Percentiles rank a stretch among this genome's conserved stretches.
Evolutionary conservation across 2,797 vertebrate genomes (phyloP).

Genomic region (Lepilemur septentrionalis): DNA sequence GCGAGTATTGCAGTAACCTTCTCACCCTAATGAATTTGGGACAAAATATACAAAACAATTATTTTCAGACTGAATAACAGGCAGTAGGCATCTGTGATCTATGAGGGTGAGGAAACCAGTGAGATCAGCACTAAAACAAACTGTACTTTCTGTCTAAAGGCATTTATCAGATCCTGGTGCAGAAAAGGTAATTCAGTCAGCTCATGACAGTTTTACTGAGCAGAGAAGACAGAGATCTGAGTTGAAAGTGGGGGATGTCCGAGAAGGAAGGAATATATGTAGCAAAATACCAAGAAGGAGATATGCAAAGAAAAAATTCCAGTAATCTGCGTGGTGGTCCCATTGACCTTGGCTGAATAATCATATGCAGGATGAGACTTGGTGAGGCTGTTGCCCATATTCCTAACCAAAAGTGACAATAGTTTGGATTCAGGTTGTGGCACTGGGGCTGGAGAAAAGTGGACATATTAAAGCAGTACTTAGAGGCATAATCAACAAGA

Average conservation of each 20-base stretch:
- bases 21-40: not conserved
- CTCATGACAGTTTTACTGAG: not conserved
- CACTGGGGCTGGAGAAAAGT: no score
- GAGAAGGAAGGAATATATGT: not conserved
- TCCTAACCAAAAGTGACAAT: no score
- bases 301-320: not conserved
- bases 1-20: not conserved
- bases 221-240: not conserved
- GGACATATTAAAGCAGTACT: no score
- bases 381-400: no score
- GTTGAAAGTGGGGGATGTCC: accelerated
- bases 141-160: not conserved
- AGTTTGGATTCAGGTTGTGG: no score
- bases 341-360: not conserved
- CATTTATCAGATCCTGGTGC: not conserved
- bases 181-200: not conserved
- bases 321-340: accelerated
- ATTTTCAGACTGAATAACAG: not conserved
- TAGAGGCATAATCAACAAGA: no score
- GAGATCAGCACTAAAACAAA: not conserved
- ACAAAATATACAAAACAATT: not conserved
- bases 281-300: not conserved
- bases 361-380: not conserved
- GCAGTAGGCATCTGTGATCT: not conserved
- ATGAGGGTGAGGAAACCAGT: not conserved